Conservation (phyloP, 2,113 vertebrate species). For the Phycodurus eques region DNA sequence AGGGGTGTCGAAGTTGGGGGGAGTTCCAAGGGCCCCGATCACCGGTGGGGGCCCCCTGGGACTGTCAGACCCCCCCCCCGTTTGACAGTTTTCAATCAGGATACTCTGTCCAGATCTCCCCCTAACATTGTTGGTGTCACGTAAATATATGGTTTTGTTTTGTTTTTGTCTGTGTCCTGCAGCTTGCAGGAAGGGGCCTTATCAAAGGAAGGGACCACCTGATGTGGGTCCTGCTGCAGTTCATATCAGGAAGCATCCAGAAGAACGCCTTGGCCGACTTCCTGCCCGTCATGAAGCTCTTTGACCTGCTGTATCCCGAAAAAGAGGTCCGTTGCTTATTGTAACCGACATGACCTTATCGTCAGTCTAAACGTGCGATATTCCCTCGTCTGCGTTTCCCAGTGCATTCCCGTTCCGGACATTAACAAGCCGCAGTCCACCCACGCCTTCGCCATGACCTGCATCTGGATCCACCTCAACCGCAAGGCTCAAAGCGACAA, state of each 20-base stretch:
- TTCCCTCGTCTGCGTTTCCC: neutral
- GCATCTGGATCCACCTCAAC: constrained; percentile 99
- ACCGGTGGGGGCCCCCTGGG: no score
- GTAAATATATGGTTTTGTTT: no score
- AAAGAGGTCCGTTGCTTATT: constrained; percentile 81
- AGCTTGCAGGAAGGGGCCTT: constrained; percentile 96
- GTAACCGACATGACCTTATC: neutral
- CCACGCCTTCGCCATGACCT: constrained; percentile 98
- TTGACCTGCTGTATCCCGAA: constrained; percentile 96
- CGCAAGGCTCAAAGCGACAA: constrained; percentile 96
- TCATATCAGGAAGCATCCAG: constrained; percentile 98
- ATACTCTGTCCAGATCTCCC: no score
- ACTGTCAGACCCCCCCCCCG: no score
- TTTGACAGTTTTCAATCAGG: no score
- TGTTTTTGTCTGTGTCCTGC: constrained; percentile 19
- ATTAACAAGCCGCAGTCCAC: constrained; percentile 99
- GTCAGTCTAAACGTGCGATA: neutral
- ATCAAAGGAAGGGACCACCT: constrained; percentile 98
- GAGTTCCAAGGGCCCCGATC: no score
- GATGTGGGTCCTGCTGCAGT: constrained; percentile 98
- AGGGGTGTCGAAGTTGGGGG: no score
- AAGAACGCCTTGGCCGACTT: constrained; percentile 96
- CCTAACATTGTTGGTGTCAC: no score
- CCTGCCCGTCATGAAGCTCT: constrained; percentile 98
- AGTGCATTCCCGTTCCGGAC: constrained; percentile 98